phyloP scores from a whole-genome alignment of 2,888 invertebrate species.

The Stenurella melanura region DNA sequence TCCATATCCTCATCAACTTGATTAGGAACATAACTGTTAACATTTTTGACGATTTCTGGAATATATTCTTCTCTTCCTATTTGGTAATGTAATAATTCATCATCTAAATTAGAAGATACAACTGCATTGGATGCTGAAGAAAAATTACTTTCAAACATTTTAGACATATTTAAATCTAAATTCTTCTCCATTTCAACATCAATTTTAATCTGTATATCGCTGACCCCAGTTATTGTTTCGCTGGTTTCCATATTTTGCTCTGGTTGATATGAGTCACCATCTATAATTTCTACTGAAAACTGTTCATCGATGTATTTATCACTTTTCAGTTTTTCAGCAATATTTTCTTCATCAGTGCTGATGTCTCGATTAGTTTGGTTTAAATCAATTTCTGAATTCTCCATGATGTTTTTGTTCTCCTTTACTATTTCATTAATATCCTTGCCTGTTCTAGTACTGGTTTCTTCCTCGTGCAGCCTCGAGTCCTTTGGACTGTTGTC shows the following conservation, averaged over 20 bases:
- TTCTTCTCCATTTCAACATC: background rate
- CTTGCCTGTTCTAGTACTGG: background rate
- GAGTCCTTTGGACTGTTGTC: background rate
- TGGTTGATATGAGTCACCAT: background rate
- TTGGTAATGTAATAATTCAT: conserved; percentile 2
- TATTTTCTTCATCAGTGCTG: conserved; percentile 10
- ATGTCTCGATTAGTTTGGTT: background rate
- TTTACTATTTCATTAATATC: background rate
- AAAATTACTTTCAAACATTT: background rate
- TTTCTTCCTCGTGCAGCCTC: background rate
- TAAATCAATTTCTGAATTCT: background rate
- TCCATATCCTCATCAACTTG: background rate
- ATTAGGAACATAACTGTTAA: conserved; percentile 23
- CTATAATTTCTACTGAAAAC: conserved; percentile 26
- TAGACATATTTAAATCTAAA: background rate
- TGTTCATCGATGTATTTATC: conserved; percentile 1
- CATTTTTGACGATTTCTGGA: conserved; percentile 1
- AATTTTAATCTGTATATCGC: background rate
- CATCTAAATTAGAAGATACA: background rate
- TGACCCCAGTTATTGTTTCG: background rate
- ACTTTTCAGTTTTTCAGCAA: background rate
- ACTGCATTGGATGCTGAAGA: no score
- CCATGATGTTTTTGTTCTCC: background rate
- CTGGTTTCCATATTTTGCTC: background rate
- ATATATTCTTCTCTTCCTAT: background rate